phyloP scores from a whole-genome alignment of 2,113 vertebrate genomes.

The Mustelus asterias region DNA sequence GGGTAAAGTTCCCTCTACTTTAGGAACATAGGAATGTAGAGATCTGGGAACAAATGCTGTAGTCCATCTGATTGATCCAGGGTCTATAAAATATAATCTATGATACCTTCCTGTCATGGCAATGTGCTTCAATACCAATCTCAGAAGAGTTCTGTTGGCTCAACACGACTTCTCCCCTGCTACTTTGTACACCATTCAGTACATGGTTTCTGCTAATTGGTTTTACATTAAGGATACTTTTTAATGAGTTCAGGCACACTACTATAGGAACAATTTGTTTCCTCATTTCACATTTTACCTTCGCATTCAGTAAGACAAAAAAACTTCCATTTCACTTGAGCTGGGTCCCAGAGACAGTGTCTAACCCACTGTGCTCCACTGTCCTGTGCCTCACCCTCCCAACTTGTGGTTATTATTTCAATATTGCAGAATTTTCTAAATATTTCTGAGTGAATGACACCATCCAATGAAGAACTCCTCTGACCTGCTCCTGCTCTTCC shows the following conservation, averaged over 20 bases:
- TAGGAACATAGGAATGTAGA: background rate
- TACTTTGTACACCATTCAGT: background rate
- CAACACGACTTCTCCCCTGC: background rate
- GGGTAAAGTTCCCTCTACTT: background rate
- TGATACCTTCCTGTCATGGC: background rate
- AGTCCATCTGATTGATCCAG: background rate
- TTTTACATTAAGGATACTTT: background rate
- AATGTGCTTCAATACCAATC: background rate
- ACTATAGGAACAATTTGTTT: background rate
- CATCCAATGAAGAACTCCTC: background rate
- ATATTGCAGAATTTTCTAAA: background rate
- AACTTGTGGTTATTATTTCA: background rate
- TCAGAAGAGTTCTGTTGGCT: background rate
- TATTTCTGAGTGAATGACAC: background rate
- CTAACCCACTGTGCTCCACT: background rate
- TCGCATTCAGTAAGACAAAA: background rate
- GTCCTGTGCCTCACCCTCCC: background rate
- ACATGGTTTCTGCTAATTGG: background rate
- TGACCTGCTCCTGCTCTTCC: background rate
- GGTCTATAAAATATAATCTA: background rate
- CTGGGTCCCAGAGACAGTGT: too few relatives aligned
- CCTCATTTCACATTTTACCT: background rate
- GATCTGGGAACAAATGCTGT: background rate
- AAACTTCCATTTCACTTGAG: background rate
- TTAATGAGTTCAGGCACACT: background rate